A percentile compares a stretch with the other conserved stretches of the same genome.
Conservation (phyloP, 1,140 invertebrate species). For the Drosophila mauritiana region DNA sequence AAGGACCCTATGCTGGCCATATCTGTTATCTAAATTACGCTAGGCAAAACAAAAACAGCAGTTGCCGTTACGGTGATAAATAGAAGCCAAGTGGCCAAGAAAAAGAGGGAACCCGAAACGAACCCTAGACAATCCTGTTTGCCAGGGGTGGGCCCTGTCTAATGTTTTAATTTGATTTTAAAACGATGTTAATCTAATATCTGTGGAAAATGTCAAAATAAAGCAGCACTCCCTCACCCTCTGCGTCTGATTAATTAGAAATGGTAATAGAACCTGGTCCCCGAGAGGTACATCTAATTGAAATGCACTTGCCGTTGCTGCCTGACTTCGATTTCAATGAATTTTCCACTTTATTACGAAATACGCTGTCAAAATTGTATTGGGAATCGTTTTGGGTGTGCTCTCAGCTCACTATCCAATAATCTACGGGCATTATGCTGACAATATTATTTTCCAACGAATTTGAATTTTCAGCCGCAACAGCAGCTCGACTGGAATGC, state of each 20-base stretch:
- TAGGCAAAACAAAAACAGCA: constrained; percentile 79
- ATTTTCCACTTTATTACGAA: constrained; percentile 81
- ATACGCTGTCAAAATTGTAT: constrained; percentile 80
- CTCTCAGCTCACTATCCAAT: constrained; percentile 27
- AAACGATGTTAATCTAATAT: constrained; percentile 84
- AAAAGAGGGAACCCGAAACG: constrained; percentile 3
- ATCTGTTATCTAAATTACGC: constrained; percentile 84
- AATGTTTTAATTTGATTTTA: constrained; percentile 85
- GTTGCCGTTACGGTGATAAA: constrained; percentile 68
- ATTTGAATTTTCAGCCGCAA: constrained; percentile 50
- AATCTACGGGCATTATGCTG: constrained; percentile 75
- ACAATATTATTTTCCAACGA: constrained; percentile 83
- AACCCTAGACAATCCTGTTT: constrained; percentile 16
- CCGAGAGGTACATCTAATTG: constrained; percentile 54
- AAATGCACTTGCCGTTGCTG: constrained; percentile 77
- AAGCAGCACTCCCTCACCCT: constrained; percentile 38
- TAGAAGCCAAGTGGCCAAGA: constrained; percentile 28
- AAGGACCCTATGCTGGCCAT: constrained; percentile 65
- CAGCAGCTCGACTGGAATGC: constrained; percentile 43
- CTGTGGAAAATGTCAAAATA: constrained; percentile 85
- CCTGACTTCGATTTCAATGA: constrained; percentile 73
- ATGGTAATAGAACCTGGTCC: constrained; percentile 43
- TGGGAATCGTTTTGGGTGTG: constrained; percentile 50
- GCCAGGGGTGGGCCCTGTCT: constrained; percentile 63
- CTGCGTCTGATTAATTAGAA: constrained; percentile 68